Base-by-base conservation (phyloP, 1,140 invertebrate genomes). In the Aleiodes sp. region DNA sequence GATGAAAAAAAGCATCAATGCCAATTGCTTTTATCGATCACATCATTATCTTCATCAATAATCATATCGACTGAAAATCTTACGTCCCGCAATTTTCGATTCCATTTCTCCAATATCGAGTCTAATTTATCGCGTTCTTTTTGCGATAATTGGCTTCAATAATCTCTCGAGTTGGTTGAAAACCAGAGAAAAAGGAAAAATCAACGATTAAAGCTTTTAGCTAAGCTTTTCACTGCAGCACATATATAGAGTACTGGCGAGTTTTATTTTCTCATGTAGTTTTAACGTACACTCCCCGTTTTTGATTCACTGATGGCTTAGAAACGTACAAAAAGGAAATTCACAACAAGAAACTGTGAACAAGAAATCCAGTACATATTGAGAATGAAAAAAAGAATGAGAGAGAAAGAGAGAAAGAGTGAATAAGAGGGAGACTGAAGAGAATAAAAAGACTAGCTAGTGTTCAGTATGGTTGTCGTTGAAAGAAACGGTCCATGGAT, bases 401-500 rank as follows among this genome's bases (percentile, higher is more conserved):
- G n/a, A 43, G 19, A 16, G 39, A 12, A 21, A n/a, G 21, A 37
- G 26, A 37, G 21, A 59, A 59, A 28, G 56, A 67, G 46, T 24
- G 39, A 7, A 16, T 14, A 2, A 16, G n/a, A 43, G 19, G 39
- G 39, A 12, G n/a, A n/a, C n/a, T 31, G 12, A 14, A 60, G 14
- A 16, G 16, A 43, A 52, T 8, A 21, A 52, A 52, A 52, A 52
- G 9, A 52, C 19, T 52, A 21, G 21, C 19, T 12, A 21, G 16
- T 24, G 46, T 52, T 52, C 46, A 52, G 46, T 52, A 39, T 67
- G 59, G 52, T 72, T 70, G 68, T 68, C 60, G 65, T 64, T 65
- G 62, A 60, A 64, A 70, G 64, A 73, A 73, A 76, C 61, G 70
- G 67, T 74, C 70, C 72, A 41, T 75, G 70, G 65, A 60, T 78